Base-by-base conservation (phyloP, 2,888 invertebrate genomes). In the Cephus rjabovi region DNA sequence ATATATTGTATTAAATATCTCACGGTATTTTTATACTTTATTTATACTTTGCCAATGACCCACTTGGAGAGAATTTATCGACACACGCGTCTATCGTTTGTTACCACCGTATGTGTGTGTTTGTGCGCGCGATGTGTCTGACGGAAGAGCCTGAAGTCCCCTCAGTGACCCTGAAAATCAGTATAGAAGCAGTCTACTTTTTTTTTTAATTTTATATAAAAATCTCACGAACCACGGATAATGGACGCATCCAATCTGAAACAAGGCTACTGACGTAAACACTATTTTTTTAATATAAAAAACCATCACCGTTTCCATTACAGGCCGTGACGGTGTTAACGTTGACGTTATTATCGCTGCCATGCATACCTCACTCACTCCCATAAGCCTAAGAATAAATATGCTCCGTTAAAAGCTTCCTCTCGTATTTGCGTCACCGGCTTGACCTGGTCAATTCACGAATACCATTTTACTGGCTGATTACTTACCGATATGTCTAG, bases 361-460 rank as follows among this genome's bases (percentile, higher is more conserved):
- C 40, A 6, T 56, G 40, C 56, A 9, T 56, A 56, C 9, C 23
- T 56, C 40, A 23, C 6, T 56, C 9, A 56, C 56, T 71, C 15
- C 31, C 31, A 31, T 31, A 31, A 71, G 33, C 31, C 71, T 34
- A 34, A 71, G 12, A 71, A 71, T 31, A 71, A 12, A 71, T 34
- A 31, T 71, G 31, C 3, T 15, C 12, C 31, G 71, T 23, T 23
- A 23, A 6, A 23, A 15, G 12, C 71, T 12, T 34, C 12, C 11
- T 31, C 15, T 71, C 15, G 15, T 40, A 40, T 33, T 74, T 77
- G n/a, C 40, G 76, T 74, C 15, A 68, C n/a, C 73, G 33, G 76
- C 68, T 34, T 77, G 76, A 77, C 76, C 76, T 74, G 73, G 73
- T 73, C 73, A 77, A 77, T 30, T 30, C 73, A 68, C 73, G 23